Base-by-base conservation (phyloP, 2,113 vertebrate genomes). In the Podilymbus podiceps region DNA sequence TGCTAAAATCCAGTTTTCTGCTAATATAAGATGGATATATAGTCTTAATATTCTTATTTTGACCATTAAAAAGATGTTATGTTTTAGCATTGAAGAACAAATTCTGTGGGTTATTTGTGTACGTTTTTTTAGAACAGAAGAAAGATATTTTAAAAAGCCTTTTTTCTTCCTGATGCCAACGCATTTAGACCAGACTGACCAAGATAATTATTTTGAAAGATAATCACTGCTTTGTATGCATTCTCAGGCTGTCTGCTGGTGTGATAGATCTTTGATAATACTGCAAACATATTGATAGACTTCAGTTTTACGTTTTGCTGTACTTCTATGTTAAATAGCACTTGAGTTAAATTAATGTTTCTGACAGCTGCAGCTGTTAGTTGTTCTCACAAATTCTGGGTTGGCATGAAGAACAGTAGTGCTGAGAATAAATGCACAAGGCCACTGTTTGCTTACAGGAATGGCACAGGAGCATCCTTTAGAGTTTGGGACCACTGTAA, bases 141-240 rank as follows among this genome's bases (percentile, higher is more conserved):
- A 53, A 85, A 73, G 4, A 20, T 73, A 42, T 56, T 53, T 21
- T 95, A 80, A 94, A 95, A 95, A 96, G 40, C 20, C 6, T 63
- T 93, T 92, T 90, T 96, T 92, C 35, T 14, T 91, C 68, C 95
- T 93, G 49, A 69, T 62, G 76, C 40, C 49, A 93, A 19, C 47
- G 49, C 27, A 31, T 89, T 79, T 91, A 97, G 78, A 85, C 88
- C 86, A 97, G 85, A 40, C 63, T 81, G 82, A 77, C 44, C 25
- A 80, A 56, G 71, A 74, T 82, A 92, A 68, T 76, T 47, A 22
- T 21, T 75, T 78, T 71, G 83, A 69, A 87, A 72, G 49, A 40
- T 79, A 62, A n/a, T 69, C 25, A 9, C 53, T 50, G 46, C 33
- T 83, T 83, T 66, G n/a, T 52, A 11, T 85, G 35, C 8, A 11